A percentile compares a stretch with the other conserved stretches of the same genome.
phyloP scores from a whole-genome alignment of 2,888 invertebrate species.

The Diaprepes abbreviatus region DNA sequence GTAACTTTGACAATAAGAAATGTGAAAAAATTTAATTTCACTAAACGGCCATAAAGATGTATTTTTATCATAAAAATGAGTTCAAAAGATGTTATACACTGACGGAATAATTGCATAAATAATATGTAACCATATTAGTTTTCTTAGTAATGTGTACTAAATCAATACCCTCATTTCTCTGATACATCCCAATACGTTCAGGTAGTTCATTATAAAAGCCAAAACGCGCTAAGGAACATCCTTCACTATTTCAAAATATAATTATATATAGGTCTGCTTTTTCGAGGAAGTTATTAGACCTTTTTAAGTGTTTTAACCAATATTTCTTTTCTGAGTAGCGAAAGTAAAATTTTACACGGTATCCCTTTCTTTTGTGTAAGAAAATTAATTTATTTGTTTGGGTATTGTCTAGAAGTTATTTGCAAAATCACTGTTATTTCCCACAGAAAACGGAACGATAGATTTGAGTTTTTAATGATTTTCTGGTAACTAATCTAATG shows the following conservation, averaged over 20 bases:
- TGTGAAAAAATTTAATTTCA: no score
- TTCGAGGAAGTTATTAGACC: conserved; percentile 46
- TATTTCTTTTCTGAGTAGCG: conserved; percentile 43
- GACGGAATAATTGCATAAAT: no score
- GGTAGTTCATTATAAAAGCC: conserved; percentile 17
- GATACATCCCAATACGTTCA: neutral
- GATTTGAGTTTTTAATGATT: no score
- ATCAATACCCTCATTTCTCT: no score
- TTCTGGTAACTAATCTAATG: no score
- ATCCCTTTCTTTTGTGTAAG: conserved; percentile 43
- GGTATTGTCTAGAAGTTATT: conserved; percentile 12
- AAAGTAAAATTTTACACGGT: conserved; percentile 37
- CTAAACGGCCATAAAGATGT: no score
- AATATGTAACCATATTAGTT: no score
- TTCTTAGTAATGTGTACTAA: no score
- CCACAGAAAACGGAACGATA: neutral
- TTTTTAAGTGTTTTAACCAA: conserved; percentile 46
- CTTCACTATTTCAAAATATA: conserved; percentile 19
- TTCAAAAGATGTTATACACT: no score
- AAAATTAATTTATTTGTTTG: conserved; percentile 47
- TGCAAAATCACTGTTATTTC: conserved; percentile 2
- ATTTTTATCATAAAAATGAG: no score
- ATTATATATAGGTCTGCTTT: conserved; percentile 31
- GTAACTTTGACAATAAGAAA: no score
- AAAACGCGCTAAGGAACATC: conserved; percentile 10